These are phyloP conservation scores for Mayetiola destructor DNA, from an alignment of 2,888 invertebrate species.

Conservation along the genomic window DNA sequence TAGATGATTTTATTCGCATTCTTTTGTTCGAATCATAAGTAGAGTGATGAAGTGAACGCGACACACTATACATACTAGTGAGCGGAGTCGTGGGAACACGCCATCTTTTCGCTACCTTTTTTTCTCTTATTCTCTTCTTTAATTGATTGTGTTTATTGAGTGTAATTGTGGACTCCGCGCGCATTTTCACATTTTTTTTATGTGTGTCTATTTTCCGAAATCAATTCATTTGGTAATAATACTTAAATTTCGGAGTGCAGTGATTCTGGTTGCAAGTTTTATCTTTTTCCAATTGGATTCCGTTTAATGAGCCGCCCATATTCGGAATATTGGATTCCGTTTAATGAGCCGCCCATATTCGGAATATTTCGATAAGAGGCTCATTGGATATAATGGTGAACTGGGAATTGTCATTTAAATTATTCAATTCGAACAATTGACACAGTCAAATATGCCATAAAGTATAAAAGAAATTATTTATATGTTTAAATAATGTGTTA, in stretches of 20 bases:
- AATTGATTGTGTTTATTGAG: not conserved
- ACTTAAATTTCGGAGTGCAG: not conserved
- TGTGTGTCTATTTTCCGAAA: not conserved
- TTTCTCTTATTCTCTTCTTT: not conserved
- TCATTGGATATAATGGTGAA: not conserved
- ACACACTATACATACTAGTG: too few species aligned
- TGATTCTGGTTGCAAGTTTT: not conserved
- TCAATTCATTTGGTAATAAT: not conserved
- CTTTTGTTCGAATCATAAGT: too few species aligned
- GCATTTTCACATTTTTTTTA: too few species aligned
- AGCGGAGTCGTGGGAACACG: constrained; percentile 7
- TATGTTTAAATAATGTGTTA: too few species aligned
- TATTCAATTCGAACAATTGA: not conserved
- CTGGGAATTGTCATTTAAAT: not conserved
- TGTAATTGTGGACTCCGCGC: constrained; percentile 5
- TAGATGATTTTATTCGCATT: too few species aligned
- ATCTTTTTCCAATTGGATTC: not conserved
- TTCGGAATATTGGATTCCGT: not conserved
- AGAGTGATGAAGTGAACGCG: too few species aligned
- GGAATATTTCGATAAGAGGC: not conserved
- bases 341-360: not conserved
- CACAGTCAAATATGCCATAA: not conserved
- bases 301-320: not conserved
- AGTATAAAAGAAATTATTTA: not conserved
- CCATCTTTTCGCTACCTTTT: constrained; percentile 12